phyloP scores from a whole-genome alignment of 2,888 invertebrate species.

The Tipula helvola region DNA sequence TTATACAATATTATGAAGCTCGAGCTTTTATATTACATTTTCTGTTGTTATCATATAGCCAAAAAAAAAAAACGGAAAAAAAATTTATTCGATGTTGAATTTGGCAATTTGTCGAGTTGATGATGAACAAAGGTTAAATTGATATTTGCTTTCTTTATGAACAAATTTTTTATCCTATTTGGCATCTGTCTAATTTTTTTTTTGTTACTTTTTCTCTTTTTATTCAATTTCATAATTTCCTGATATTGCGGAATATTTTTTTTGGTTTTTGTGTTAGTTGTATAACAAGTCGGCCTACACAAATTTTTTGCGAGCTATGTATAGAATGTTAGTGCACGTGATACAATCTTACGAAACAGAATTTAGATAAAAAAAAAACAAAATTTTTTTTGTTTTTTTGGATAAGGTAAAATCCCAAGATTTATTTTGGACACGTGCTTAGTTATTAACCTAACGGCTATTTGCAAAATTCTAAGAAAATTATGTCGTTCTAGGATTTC shows the following conservation, averaged over 20 bases:
- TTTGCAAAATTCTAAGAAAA: too few relatives aligned
- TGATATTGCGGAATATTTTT: background rate
- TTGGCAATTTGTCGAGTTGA: background rate
- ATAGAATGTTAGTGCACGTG: background rate
- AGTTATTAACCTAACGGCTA: too few relatives aligned
- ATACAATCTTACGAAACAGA: background rate
- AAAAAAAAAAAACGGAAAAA: background rate
- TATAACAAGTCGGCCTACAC: background rate
- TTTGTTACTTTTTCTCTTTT: background rate
- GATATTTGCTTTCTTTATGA: background rate
- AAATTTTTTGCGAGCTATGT: background rate
- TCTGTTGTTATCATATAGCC: background rate
- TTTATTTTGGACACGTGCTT: too few relatives aligned
- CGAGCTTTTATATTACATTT: background rate
- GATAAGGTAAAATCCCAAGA: background rate
- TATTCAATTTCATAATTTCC: background rate
- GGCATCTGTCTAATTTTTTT: background rate
- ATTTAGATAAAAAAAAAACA: background rate
- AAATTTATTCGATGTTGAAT: background rate
- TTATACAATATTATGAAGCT: background rate
- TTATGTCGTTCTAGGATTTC: too few relatives aligned
- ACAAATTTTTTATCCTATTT: background rate
- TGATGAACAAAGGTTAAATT: constrained; percentile 4
- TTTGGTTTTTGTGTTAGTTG: background rate
- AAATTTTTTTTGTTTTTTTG: background rate